Conservation (phyloP, 2,113 vertebrate genomes). For the Gulo gulo region DNA sequence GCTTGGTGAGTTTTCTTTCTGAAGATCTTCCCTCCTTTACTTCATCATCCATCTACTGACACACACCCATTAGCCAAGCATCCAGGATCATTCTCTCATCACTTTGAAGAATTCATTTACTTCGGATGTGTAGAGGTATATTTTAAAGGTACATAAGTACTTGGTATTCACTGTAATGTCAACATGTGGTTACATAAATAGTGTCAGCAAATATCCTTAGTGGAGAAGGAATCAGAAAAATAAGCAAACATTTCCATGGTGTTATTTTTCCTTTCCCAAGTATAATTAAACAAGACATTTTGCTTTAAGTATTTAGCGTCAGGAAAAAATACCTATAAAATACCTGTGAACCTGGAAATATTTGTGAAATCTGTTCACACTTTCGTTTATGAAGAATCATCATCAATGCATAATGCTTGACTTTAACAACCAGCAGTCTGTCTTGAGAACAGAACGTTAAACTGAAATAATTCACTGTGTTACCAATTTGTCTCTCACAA, state of each 20-base stretch:
- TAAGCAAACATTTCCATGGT: background rate
- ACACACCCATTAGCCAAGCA: background rate
- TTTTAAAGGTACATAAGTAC: background rate
- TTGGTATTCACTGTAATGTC: background rate
- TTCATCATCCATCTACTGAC: background rate
- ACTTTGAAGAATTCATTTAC: background rate
- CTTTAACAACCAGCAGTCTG: conserved; percentile 13
- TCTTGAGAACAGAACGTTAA: conserved; percentile 25
- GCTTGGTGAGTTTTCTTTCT: background rate
- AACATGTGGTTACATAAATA: background rate
- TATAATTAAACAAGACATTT: conserved; percentile 13
- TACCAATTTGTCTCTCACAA: background rate
- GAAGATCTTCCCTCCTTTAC: background rate
- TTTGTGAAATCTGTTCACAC: background rate
- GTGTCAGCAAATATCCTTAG: background rate
- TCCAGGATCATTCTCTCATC: background rate
- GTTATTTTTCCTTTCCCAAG: background rate
- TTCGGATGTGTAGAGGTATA: background rate
- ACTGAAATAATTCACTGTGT: conserved; percentile 4
- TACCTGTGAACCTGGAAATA: background rate
- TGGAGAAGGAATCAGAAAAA: background rate
- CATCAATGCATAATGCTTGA: background rate
- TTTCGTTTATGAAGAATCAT: background rate
- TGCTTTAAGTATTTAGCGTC: background rate
- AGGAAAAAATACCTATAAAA: background rate